Evolutionary conservation across 2,113 vertebrate genomes (phyloP).

Genomic region (Syngnathus floridae): DNA sequence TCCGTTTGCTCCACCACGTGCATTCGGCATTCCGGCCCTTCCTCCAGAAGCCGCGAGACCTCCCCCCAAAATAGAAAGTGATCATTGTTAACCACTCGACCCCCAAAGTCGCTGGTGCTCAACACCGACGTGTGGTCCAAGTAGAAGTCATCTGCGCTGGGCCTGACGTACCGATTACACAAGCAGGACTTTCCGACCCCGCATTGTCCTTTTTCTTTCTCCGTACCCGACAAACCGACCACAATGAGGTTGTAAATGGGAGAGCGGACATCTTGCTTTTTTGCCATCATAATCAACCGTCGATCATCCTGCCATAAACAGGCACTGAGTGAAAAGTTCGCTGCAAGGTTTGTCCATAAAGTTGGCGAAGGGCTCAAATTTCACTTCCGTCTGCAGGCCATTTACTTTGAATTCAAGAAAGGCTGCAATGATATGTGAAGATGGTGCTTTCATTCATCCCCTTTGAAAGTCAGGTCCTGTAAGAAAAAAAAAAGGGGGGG

Average conservation of each 20-base stretch:
- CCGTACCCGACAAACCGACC: slow-evolving; percentile 94
- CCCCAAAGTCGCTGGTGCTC: slow-evolving; percentile 97
- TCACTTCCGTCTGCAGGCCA: slow-evolving; percentile 38
- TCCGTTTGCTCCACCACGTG: slow-evolving; percentile 97
- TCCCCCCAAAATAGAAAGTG: slow-evolving; percentile 99
- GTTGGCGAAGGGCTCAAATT: slow-evolving; percentile 47
- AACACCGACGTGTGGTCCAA: slow-evolving; percentile 96
- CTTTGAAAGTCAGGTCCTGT: slow-evolving; percentile 49
- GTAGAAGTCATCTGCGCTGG: slow-evolving; percentile 91
- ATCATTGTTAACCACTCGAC: slow-evolving; percentile 96
- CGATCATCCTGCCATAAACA: slow-evolving; percentile 80
- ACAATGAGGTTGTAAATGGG: slow-evolving; percentile 93
- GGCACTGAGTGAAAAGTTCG: slow-evolving; percentile 60
- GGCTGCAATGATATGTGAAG: slow-evolving; percentile 25
- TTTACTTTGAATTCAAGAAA: slow-evolving; percentile 30
- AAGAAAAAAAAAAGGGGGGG: slow-evolving; percentile 15
- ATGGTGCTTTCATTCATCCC: slow-evolving; percentile 46
- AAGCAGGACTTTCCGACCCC: slow-evolving; percentile 95
- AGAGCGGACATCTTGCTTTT: slow-evolving; percentile 91
- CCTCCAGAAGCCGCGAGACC: slow-evolving; percentile 82
- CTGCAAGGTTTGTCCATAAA: slow-evolving; percentile 60
- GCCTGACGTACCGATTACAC: slow-evolving; percentile 90
- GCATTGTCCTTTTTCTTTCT: slow-evolving; percentile 96
- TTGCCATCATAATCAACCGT: slow-evolving; percentile 85
- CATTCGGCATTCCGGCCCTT: slow-evolving; percentile 83